A percentile compares a stretch with the other conserved stretches of the same genome.
Evolutionary conservation across 2,113 vertebrate genomes (phyloP).

Genomic region (Engystomops pustulosus): DNA sequence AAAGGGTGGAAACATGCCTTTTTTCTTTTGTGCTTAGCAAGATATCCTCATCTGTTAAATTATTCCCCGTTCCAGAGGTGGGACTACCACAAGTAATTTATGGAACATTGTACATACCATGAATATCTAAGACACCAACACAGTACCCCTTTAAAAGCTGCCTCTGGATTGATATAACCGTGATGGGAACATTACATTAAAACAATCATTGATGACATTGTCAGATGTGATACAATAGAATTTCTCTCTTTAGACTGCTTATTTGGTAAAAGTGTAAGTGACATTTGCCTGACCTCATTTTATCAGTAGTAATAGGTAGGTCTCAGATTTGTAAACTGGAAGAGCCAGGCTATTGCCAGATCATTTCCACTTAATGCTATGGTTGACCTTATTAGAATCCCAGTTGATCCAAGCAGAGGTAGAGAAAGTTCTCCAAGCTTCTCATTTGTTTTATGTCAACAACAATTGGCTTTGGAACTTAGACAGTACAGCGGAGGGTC

Average conservation of each 20-base stretch:
- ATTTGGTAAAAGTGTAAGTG: neutral
- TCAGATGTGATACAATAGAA: neutral
- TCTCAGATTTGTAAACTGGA: slow-evolving; percentile 42
- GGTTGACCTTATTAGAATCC: slow-evolving; percentile 53
- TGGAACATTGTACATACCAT: neutral
- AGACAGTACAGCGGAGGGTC: slow-evolving; percentile 35
- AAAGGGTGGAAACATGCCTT: no score
- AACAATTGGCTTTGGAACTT: slow-evolving; percentile 48
- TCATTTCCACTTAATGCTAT: slow-evolving; percentile 51
- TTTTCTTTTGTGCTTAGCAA: no score
- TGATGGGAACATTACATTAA: neutral
- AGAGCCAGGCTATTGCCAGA: slow-evolving; percentile 24
- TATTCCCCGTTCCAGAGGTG: neutral
- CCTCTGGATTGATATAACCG: neutral
- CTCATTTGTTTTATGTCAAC: slow-evolving; percentile 59
- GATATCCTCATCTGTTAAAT: no score
- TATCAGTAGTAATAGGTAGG: slow-evolving; percentile 29
- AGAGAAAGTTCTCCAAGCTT: slow-evolving; percentile 51
- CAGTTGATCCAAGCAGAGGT: slow-evolving; percentile 43
- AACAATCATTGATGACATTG: neutral
- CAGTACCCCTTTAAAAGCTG: neutral
- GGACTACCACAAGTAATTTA: neutral
- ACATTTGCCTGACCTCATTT: slow-evolving; percentile 24
- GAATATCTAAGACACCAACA: neutral
- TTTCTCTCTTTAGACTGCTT: neutral